Percentiles rank a stretch among this genome's conserved stretches.
Evolutionary conservation across 2,888 invertebrate genomes (phyloP).

Genomic region (Torymus aiolomorphi): DNA sequence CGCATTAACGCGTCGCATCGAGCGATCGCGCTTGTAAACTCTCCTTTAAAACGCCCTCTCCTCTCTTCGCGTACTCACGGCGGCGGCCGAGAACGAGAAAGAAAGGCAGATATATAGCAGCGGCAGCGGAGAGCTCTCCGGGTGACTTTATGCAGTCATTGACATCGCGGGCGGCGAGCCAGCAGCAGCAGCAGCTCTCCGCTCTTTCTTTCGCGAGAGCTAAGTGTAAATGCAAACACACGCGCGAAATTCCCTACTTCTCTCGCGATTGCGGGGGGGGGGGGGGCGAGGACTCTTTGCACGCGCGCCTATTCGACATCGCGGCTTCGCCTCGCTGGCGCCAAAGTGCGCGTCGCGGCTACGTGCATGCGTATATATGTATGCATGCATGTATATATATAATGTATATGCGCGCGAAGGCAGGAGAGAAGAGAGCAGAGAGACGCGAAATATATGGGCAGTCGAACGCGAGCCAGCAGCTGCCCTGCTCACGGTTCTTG

Average conservation of each 20-base stretch:
- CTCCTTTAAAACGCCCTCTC: constrained; percentile 1
- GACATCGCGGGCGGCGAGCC: constrained; percentile 53
- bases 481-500: too few species aligned
- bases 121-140: neutral
- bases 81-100: constrained; percentile 48
- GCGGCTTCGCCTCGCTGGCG: neutral
- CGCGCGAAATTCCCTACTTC: constrained; percentile 39
- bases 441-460: too few species aligned
- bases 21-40: constrained; percentile 5
- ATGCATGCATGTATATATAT: too few species aligned
- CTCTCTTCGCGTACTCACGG: neutral
- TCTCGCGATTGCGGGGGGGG: too few species aligned
- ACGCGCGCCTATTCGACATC: too few species aligned
- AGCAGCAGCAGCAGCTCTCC: constrained; percentile 37
- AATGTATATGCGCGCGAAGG: too few species aligned
- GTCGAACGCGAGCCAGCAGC: too few species aligned
- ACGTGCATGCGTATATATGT: too few species aligned
- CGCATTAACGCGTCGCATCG: neutral
- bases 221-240: constrained; percentile 58
- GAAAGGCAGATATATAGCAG: neutral
- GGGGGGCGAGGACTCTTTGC: too few species aligned
- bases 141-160: constrained; percentile 55
- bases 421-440: too few species aligned
- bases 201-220: constrained; percentile 36
- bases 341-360: neutral